Evolutionary conservation across 2,797 vertebrate species (phyloP).

Genomic region (Cyprinodon diabolis): DNA sequence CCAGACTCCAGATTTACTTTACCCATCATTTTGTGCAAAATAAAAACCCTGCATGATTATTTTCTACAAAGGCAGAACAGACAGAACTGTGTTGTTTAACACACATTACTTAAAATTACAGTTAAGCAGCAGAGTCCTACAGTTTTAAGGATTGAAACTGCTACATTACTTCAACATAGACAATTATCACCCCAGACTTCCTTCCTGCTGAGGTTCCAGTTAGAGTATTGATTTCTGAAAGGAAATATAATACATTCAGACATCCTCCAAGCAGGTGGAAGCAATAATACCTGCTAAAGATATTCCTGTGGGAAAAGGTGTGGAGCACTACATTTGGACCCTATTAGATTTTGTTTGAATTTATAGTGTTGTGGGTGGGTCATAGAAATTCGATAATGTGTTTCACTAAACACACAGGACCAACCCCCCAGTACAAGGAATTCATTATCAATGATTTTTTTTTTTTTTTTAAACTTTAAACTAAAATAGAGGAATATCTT

Average conservation of each 20-base stretch:
- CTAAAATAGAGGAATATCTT: not conserved
- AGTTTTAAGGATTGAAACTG: slow-evolving; percentile 2
- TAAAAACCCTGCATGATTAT: not conserved
- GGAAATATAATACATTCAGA: slow-evolving; percentile 9
- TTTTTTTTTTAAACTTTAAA: not conserved
- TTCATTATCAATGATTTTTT: slow-evolving; percentile 3
- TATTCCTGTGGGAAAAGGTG: not conserved
- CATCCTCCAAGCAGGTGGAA: slow-evolving; percentile 12
- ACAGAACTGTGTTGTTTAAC: not conserved
- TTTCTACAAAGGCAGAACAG: not conserved
- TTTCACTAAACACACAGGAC: not conserved
- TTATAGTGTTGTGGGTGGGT: slow-evolving; percentile 8
- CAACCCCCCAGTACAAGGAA: not conserved
- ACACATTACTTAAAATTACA: not conserved
- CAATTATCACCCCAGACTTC: slow-evolving; percentile 1
- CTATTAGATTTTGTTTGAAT: slow-evolving; percentile 7
- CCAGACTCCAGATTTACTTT: not conserved
- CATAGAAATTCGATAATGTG: slow-evolving; percentile 5
- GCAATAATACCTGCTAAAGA: slow-evolving; percentile 13
- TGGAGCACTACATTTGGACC: not conserved
- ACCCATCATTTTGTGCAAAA: not conserved
- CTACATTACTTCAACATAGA: not conserved
- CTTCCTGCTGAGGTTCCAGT: not conserved
- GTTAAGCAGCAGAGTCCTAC: not conserved
- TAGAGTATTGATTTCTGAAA: slow-evolving; percentile 9